Conservation (phyloP, 2,113 vertebrate species). For the Campylomormyrus numenius region DNA sequence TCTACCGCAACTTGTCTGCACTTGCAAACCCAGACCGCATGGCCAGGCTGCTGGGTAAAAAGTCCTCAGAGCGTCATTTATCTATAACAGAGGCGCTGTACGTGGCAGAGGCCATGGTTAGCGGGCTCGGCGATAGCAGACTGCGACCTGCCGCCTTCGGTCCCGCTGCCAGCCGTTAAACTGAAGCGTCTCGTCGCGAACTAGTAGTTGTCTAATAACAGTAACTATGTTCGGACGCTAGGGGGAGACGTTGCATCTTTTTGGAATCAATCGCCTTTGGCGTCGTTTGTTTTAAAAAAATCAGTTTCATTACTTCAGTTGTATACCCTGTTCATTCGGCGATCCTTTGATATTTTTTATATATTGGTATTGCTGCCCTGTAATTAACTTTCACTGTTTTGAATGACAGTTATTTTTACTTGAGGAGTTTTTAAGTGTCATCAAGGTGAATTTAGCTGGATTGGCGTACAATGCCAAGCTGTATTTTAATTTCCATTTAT, state of each 20-base stretch:
- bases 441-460: background rate
- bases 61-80: background rate
- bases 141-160: background rate
- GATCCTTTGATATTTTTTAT: slow-evolving; percentile 1
- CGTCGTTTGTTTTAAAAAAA: background rate
- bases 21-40: background rate
- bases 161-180: background rate
- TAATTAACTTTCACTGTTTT: background rate
- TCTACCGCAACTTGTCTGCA: background rate
- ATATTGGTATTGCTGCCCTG: background rate
- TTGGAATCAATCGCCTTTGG: background rate
- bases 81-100: background rate
- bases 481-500: background rate
- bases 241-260: background rate
- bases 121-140: background rate
- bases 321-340: background rate
- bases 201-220: background rate
- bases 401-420: background rate
- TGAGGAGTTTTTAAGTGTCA: slow-evolving; percentile 6
- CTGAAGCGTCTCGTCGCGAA: background rate
- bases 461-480: background rate
- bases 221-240: background rate
- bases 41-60: background rate
- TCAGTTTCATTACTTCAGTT: background rate
- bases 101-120: background rate